Percentiles rank a stretch among this genome's conserved stretches.
These are phyloP conservation scores for Piaya cayana DNA, from an alignment of 2,113 vertebrate genomes.

Conservation along the genomic window DNA sequence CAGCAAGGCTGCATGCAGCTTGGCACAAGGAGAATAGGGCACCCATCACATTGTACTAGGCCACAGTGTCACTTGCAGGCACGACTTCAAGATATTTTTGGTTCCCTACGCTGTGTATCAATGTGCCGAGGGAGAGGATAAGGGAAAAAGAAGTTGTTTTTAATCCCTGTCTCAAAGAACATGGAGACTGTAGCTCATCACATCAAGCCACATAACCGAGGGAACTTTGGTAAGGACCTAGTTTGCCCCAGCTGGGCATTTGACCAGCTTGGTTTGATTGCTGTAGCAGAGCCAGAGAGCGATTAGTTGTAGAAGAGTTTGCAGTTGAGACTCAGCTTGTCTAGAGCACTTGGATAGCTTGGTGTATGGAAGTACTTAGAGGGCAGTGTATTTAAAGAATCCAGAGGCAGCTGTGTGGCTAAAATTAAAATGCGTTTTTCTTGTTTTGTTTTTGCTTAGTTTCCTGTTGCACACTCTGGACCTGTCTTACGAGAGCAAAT, in stretches of 20 bases:
- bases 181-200: neutral
- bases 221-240: neutral
- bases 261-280: slow-evolving; percentile 35
- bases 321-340: slow-evolving; percentile 38
- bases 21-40: slow-evolving; percentile 11
- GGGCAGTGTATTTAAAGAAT: slow-evolving; percentile 61
- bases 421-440: slow-evolving; percentile 71
- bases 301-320: slow-evolving; percentile 65
- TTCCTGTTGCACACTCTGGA: slow-evolving; percentile 55
- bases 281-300: slow-evolving; percentile 41
- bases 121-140: neutral
- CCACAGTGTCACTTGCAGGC: slow-evolving; percentile 21
- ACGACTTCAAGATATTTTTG: slow-evolving; percentile 24
- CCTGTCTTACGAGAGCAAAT: slow-evolving; percentile 18
- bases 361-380: slow-evolving; percentile 65
- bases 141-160: neutral
- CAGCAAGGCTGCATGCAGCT: neutral
- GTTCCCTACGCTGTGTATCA: slow-evolving; percentile 1
- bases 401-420: slow-evolving; percentile 65
- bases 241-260: slow-evolving; percentile 31
- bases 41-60: neutral
- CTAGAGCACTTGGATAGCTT: slow-evolving; percentile 26
- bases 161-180: neutral
- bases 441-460: slow-evolving; percentile 63
- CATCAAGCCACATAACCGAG: neutral